phyloP scores from a whole-genome alignment of 2,797 vertebrate genomes.

The Coregonus suidteri region DNA sequence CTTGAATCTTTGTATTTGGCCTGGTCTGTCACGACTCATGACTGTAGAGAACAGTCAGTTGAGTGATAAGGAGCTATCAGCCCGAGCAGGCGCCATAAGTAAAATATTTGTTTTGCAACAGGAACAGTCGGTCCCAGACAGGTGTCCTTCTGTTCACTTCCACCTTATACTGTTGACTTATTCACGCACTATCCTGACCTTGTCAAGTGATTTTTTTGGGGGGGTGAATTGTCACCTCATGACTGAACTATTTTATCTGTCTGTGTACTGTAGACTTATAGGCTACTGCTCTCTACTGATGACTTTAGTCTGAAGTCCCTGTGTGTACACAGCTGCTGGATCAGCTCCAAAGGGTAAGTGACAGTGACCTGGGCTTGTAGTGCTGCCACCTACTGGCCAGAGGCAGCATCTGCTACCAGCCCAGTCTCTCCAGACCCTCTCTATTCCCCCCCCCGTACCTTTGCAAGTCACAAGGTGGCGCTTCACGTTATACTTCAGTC shows the following conservation, averaged over 20 bases:
- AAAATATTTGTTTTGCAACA: background rate
- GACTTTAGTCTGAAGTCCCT: background rate
- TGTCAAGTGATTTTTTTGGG: background rate
- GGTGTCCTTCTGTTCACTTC: background rate
- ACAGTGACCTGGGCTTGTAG: background rate
- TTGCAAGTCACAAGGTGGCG: conserved; percentile 58
- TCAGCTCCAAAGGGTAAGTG: background rate
- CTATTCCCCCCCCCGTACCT: too few species aligned
- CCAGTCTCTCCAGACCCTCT: background rate
- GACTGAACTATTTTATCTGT: background rate
- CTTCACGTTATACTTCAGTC: background rate
- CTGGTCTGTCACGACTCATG: background rate
- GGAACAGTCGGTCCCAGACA: background rate
- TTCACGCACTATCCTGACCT: background rate
- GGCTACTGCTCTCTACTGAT: too few species aligned
- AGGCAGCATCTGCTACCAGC: background rate
- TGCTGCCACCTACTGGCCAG: background rate
- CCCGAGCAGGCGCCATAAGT: background rate
- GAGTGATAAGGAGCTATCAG: background rate
- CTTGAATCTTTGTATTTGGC: background rate
- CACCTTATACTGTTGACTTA: background rate
- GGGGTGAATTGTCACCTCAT: background rate
- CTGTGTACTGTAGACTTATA: background rate
- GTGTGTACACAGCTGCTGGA: too few species aligned
- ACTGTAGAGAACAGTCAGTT: background rate